phyloP scores from a whole-genome alignment of 2,797 vertebrate species.

The Diplodus sargus region DNA sequence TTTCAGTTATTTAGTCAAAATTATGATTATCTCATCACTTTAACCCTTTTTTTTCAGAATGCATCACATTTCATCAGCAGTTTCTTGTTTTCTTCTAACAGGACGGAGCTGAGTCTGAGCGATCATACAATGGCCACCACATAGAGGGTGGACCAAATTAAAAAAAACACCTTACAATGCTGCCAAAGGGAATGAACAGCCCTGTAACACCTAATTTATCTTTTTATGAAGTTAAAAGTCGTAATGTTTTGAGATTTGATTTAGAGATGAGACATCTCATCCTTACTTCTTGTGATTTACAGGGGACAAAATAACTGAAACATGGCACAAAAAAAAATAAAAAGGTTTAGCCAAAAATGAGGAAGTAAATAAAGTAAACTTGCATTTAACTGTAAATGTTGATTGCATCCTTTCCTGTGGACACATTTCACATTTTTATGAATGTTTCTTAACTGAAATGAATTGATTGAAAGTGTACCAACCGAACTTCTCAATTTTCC shows the following conservation, averaged over 20 bases:
- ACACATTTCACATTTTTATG: background rate
- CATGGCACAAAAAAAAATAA: background rate
- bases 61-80: background rate
- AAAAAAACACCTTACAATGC: background rate
- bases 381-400: background rate
- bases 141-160: background rate
- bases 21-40: too few species aligned
- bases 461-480: rapidly evolving
- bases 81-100: background rate
- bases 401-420: background rate
- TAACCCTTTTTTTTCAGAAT: background rate
- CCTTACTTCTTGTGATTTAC: background rate
- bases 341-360: background rate
- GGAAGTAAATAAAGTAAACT: too few species aligned
- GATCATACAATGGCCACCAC: too few species aligned
- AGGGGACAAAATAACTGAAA: background rate
- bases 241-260: background rate
- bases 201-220: background rate
- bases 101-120: background rate
- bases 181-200: background rate
- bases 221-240: background rate
- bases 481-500: background rate
- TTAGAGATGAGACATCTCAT: background rate
- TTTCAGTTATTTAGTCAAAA: too few species aligned
- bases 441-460: too few species aligned